Conservation (phyloP, 2,888 invertebrate species). For the Dermolepida albohirtum region DNA sequence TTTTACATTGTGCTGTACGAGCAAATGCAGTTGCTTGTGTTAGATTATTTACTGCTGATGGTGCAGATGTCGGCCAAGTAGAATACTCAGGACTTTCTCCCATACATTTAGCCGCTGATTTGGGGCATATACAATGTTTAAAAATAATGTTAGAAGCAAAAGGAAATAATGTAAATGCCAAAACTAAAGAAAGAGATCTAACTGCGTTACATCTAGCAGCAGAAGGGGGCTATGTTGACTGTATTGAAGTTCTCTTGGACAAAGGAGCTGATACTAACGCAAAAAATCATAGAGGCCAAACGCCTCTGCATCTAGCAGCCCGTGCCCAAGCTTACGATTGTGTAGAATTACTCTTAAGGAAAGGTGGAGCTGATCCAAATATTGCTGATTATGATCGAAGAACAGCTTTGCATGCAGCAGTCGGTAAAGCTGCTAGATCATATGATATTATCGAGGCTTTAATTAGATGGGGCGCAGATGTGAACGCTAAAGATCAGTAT, state of each 20-base stretch:
- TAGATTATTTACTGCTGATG: slow-evolving; percentile 78
- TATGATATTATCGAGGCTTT: slow-evolving; percentile 84
- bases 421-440: slow-evolving; percentile 84
- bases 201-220: slow-evolving; percentile 89
- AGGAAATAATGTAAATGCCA: slow-evolving; percentile 76
- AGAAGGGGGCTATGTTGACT: slow-evolving; percentile 87
- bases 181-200: slow-evolving; percentile 80
- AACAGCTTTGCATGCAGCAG: slow-evolving; percentile 85
- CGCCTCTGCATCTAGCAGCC: slow-evolving; percentile 87
- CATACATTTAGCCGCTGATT: slow-evolving; percentile 83
- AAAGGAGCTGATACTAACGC: slow-evolving; percentile 81
- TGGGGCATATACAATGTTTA: slow-evolving; percentile 81
- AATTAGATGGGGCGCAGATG: slow-evolving; percentile 83
- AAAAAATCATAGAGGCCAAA: slow-evolving; percentile 83
- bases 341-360: slow-evolving; percentile 80
- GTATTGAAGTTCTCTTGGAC: slow-evolving; percentile 78
- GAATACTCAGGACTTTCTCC: slow-evolving; percentile 83
- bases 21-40: slow-evolving; percentile 87
- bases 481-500: slow-evolving; percentile 86
- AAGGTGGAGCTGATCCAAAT: slow-evolving; percentile 82
- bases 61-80: slow-evolving; percentile 80
- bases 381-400: slow-evolving; percentile 84
- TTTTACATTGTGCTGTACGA: slow-evolving; percentile 86
- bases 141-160: slow-evolving; percentile 80
- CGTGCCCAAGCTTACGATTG: slow-evolving; percentile 84